Conservation (phyloP, 2,888 invertebrate species). For the Drosophila leonis region DNA sequence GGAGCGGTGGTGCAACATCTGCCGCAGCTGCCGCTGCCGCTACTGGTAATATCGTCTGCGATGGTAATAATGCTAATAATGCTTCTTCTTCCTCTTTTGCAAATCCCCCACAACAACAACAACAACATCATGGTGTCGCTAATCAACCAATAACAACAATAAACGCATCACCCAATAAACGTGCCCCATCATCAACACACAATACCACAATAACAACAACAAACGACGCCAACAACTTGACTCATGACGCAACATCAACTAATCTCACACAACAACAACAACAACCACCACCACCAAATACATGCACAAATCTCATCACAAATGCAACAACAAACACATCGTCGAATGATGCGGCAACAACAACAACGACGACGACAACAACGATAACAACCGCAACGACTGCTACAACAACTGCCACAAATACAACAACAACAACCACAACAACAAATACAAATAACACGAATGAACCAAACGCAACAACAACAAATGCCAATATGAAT, state of each 20-base stretch:
- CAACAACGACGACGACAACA: conserved; percentile 52
- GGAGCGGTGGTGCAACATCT: conserved; percentile 78
- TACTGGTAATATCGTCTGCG: conserved; percentile 85
- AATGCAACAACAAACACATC: conserved; percentile 83
- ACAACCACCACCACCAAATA: conserved; percentile 84
- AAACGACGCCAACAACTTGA: conserved; percentile 75
- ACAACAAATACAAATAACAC: conserved; percentile 62
- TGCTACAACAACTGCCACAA: conserved; percentile 68
- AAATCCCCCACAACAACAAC: conserved; percentile 85
- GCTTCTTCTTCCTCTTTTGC: conserved; percentile 88
- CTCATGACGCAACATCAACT: conserved; percentile 78
- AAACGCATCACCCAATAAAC: conserved; percentile 74
- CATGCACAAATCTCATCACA: conserved; percentile 82
- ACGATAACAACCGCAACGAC: conserved; percentile 59
- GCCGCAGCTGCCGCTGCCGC: conserved; percentile 80
- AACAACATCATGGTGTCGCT: conserved; percentile 84
- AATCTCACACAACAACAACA: conserved; percentile 55
- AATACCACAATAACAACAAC: conserved; percentile 70
- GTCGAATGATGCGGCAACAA: conserved; percentile 76
- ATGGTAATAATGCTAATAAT: conserved; percentile 88
- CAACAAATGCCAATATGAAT: conserved; percentile 79
- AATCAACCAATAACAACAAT: conserved; percentile 63
- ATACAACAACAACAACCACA: conserved; percentile 52
- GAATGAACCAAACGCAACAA: conserved; percentile 74
- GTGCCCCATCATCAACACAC: conserved; percentile 77